phyloP scores from a whole-genome alignment of 2,797 vertebrate genomes.

The Brachymystax lenok region DNA sequence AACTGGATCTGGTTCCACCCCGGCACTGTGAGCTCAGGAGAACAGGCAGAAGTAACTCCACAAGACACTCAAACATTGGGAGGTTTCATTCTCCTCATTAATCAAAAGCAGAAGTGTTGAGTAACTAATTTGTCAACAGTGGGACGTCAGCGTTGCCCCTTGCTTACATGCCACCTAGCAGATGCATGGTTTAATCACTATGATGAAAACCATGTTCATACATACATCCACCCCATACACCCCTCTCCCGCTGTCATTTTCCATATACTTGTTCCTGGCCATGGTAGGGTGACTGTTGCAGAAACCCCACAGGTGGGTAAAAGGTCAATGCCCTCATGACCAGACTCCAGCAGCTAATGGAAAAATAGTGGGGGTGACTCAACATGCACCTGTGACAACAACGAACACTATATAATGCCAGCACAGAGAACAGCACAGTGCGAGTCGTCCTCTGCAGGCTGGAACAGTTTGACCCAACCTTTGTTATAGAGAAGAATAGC shows the following conservation, averaged over 20 bases:
- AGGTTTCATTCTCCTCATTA: not conserved
- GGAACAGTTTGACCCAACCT: not conserved
- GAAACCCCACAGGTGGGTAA: not conserved
- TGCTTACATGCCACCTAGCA: not conserved
- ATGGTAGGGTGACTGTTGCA: not conserved
- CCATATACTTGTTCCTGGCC: not conserved
- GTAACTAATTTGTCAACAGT: not conserved
- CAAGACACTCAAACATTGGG: not conserved
- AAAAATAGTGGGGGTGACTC: not conserved
- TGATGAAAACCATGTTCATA: not conserved
- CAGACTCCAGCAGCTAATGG: not conserved
- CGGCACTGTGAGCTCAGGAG: no score
- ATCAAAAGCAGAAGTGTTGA: not conserved
- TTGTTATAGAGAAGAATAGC: not conserved
- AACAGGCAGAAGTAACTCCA: no score
- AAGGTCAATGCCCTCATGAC: slow-evolving; percentile 2
- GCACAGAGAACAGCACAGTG: not conserved
- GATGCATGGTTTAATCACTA: not conserved
- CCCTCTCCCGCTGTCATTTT: not conserved
- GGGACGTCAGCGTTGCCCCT: no score
- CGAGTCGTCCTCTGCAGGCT: not conserved
- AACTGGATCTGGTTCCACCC: no score
- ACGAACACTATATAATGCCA: not conserved
- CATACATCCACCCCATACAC: not conserved
- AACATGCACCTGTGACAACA: not conserved